Percentiles rank a stretch among this genome's conserved stretches.
Evolutionary conservation across 2,113 vertebrate genomes (phyloP).

Genomic region (Otolemur garnettii): DNA sequence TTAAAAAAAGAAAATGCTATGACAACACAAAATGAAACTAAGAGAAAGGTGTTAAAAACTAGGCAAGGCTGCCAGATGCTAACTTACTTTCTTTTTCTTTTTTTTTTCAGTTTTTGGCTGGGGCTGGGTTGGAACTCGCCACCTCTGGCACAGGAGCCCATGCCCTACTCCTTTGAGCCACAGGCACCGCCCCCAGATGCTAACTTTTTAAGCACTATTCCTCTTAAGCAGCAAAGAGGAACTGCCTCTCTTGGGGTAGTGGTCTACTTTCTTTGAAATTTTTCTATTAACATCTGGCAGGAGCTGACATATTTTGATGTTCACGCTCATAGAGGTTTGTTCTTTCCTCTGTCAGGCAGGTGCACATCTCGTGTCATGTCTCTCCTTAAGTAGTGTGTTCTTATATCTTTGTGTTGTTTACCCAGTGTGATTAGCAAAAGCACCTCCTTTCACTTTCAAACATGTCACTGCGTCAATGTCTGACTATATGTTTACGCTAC

Average conservation of each 20-base stretch:
- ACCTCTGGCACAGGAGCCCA: too few species aligned
- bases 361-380: accelerated
- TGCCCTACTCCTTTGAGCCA: too few species aligned
- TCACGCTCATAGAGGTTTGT: not conserved
- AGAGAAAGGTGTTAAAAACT: not conserved
- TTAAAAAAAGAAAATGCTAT: not conserved
- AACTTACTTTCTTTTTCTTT: not conserved
- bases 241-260: not conserved
- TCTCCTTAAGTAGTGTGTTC: not conserved
- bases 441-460: not conserved
- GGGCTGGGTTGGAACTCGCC: not conserved
- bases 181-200: not conserved
- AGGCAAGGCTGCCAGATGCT: not conserved
- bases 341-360: not conserved
- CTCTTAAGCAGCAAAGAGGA: not conserved
- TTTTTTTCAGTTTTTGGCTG: too few species aligned
- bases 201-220: not conserved
- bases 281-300: not conserved
- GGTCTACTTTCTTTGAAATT: not conserved
- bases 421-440: not conserved
- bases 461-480: not conserved
- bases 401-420: not conserved
- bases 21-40: constrained; percentile 12
- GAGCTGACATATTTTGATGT: not conserved
- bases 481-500: not conserved